Conservation (phyloP, 2,797 vertebrate species). For the Pyrocephalus nanus region DNA sequence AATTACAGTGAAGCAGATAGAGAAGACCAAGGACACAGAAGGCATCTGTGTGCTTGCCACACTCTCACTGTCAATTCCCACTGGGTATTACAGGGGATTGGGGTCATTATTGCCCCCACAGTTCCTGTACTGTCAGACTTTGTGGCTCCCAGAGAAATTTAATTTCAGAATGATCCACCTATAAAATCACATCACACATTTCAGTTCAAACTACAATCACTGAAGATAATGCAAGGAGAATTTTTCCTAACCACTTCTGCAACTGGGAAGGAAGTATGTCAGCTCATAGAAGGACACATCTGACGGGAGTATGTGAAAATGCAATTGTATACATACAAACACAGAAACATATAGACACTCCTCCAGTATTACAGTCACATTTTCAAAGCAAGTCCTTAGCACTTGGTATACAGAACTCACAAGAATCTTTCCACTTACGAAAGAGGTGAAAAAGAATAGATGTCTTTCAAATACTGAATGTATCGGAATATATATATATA, state of each 20-base stretch:
- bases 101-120: background rate
- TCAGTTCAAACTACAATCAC: background rate
- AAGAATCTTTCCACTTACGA: background rate
- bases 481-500: rapidly evolving
- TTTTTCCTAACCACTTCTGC: background rate
- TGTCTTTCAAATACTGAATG: background rate
- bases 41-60: background rate
- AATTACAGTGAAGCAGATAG: background rate
- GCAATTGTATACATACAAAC: background rate
- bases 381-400: background rate
- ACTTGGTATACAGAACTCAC: background rate
- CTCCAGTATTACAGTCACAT: background rate
- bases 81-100: background rate
- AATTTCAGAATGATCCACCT: background rate
- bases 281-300: background rate
- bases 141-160: background rate
- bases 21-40: background rate
- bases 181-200: background rate
- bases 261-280: background rate
- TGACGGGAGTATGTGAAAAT: background rate
- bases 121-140: background rate
- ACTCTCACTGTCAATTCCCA: background rate
- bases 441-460: background rate
- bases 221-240: background rate
- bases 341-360: background rate